Percentiles rank a stretch among this genome's conserved stretches.
Conservation (phyloP, 2,113 vertebrate species). For the Leuciscus idus region DNA sequence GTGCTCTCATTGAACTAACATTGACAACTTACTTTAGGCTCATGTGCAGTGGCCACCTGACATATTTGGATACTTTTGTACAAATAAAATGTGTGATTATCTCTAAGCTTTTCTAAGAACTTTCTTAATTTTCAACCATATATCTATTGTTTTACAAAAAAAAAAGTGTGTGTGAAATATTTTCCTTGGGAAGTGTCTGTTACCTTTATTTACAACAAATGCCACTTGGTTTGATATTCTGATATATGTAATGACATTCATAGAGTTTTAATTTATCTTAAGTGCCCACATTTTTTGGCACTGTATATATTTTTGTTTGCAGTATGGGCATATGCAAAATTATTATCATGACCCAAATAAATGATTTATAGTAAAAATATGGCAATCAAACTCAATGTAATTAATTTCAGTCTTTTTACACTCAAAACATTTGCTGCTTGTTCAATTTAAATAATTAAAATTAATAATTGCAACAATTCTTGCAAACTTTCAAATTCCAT, state of each 20-base stretch:
- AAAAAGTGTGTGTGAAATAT: too few relatives aligned
- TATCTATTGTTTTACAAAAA: too few relatives aligned
- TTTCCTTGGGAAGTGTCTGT: too few relatives aligned
- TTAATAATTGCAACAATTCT: not conserved
- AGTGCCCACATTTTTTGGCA: not conserved
- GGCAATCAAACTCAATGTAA: conserved; percentile 2
- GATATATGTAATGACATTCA: too few relatives aligned
- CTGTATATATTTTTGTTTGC: not conserved
- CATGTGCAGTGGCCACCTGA: not conserved
- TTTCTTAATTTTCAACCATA: too few relatives aligned
- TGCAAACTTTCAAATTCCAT: not conserved
- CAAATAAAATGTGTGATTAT: not conserved
- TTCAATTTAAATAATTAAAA: not conserved
- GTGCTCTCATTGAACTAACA: conserved; percentile 36
- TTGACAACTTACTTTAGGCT: conserved; percentile 31
- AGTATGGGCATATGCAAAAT: not conserved
- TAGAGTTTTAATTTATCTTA: too few relatives aligned
- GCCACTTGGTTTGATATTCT: too few relatives aligned
- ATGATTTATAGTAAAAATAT: not conserved
- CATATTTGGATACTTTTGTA: not conserved
- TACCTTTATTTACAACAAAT: too few relatives aligned
- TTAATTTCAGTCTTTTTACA: not conserved
- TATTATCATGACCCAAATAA: not conserved
- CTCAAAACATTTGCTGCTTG: not conserved
- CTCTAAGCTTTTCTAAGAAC: not conserved